Evolutionary conservation across 2,113 vertebrate genomes (phyloP).

Genomic region (Dicaeum eximium): DNA sequence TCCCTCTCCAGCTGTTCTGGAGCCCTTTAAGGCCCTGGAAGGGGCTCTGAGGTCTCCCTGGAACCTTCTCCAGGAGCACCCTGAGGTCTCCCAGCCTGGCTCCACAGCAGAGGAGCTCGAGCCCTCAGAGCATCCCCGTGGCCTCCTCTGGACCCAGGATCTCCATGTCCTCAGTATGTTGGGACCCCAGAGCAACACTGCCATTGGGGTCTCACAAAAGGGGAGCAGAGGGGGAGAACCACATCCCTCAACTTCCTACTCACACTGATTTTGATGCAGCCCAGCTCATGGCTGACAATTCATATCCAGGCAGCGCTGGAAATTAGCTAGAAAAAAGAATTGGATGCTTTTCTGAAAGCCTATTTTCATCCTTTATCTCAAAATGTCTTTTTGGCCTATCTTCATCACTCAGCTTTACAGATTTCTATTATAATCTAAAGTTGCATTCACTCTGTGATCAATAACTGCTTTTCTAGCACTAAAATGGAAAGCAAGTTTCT

Average conservation of each 20-base stretch:
- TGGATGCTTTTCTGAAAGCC: background rate
- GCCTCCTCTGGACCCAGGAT: background rate
- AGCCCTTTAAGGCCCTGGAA: background rate
- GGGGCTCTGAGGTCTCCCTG: background rate
- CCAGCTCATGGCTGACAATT: background rate
- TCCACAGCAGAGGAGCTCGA: background rate
- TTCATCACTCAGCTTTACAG: background rate
- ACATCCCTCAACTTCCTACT: background rate
- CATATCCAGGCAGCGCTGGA: background rate
- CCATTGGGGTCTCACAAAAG: background rate
- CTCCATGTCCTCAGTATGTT: accelerated
- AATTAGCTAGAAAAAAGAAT: background rate
- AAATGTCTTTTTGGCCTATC: background rate
- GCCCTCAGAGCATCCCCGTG: background rate
- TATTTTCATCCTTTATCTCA: background rate
- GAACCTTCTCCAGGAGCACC: background rate
- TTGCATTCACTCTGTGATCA: background rate
- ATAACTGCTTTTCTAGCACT: background rate
- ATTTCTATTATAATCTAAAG: background rate
- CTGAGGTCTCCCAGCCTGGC: background rate
- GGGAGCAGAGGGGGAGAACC: background rate
- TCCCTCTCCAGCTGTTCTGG: background rate
- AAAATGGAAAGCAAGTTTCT: background rate
- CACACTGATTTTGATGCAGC: background rate
- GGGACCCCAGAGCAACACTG: too few species aligned